Conservation (phyloP, 1,140 invertebrate species). For the Steinernema khuongi region DNA sequence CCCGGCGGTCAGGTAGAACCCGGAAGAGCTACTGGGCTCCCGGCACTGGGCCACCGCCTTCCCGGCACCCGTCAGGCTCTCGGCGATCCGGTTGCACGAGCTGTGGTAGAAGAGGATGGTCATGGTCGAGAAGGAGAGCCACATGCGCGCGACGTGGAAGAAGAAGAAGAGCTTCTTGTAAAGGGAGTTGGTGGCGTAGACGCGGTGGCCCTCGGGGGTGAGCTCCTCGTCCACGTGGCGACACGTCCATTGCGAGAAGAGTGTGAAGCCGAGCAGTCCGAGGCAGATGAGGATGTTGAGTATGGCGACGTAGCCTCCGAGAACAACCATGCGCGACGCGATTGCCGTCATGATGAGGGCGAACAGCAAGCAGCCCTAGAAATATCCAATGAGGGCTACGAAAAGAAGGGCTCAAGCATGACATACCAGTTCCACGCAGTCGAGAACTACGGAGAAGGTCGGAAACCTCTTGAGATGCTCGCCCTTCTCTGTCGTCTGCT, state of each 20-base stretch:
- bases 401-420: neutral
- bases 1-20: neutral
- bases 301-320: neutral
- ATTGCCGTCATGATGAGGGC: neutral
- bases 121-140: neutral
- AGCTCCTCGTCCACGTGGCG: neutral
- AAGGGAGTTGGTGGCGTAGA: neutral
- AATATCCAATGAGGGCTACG: neutral
- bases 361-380: neutral
- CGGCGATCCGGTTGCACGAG: neutral
- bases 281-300: neutral
- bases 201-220: neutral
- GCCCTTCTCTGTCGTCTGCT: neutral
- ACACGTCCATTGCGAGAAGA: neutral
- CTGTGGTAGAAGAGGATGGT: neutral
- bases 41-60: neutral
- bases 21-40: neutral
- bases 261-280: neutral
- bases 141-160: neutral
- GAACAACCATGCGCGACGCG: neutral
- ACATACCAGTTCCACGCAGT: neutral
- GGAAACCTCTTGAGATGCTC: neutral
- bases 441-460: neutral
- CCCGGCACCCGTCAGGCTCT: neutral
- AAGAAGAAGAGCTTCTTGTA: conserved; percentile 9